Conservation (phyloP, 2,797 vertebrate species). For the Otolemur crassicaudatus region DNA sequence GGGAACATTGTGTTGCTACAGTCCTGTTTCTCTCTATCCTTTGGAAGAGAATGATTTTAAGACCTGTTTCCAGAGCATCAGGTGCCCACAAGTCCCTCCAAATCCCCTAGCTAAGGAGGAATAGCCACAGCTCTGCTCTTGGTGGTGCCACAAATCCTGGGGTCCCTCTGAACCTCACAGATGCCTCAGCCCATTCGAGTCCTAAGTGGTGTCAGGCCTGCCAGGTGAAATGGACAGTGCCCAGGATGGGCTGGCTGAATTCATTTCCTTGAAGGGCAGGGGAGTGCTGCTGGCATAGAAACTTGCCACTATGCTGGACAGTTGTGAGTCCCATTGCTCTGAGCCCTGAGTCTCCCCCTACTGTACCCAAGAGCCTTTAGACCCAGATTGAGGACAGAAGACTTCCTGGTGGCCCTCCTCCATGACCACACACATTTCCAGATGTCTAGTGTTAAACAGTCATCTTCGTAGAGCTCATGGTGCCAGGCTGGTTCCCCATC, state of each 20-base stretch:
- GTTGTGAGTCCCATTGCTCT: neutral
- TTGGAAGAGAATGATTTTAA: neutral
- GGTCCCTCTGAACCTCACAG: neutral
- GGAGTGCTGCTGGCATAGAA: fast-evolving
- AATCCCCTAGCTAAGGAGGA: neutral
- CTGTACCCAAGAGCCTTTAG: neutral
- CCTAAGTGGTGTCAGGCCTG: neutral
- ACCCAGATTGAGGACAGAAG: constrained; percentile 58
- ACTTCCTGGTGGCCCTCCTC: constrained; percentile 55
- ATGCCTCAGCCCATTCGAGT: neutral
- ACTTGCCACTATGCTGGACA: fast-evolving
- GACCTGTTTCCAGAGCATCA: neutral
- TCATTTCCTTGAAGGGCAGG: neutral
- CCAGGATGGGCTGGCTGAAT: fast-evolving
- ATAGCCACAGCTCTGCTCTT: fast-evolving
- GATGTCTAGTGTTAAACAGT: constrained; percentile 48
- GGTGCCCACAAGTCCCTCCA: neutral
- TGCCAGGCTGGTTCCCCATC: neutral
- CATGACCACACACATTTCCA: constrained; percentile 75
- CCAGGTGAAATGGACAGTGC: fast-evolving
- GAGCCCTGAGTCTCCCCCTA: fast-evolving
- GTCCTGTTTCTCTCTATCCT: neutral
- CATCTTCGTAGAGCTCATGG: neutral
- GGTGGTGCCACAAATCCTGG: no score
- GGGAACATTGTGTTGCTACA: neutral